Percentiles rank a stretch among this genome's conserved stretches.
These are phyloP conservation scores for Neocloeon triangulifer DNA, from an alignment of 1,140 invertebrate genomes.

Conservation along the genomic window DNA sequence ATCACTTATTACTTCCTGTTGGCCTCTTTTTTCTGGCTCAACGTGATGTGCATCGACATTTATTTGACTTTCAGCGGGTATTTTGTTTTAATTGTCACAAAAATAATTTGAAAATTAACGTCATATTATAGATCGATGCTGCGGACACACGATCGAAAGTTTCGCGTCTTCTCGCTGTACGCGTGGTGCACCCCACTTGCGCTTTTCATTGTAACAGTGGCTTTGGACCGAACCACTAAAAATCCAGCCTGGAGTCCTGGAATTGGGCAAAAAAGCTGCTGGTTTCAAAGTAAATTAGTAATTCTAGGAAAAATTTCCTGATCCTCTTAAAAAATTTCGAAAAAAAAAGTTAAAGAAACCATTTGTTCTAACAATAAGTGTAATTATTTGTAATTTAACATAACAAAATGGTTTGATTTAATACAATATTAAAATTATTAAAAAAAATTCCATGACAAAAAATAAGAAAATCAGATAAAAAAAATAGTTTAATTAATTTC, in stretches of 20 bases:
- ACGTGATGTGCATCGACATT: constrained; percentile 42
- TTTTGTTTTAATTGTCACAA: no score
- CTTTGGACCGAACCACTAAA: constrained; percentile 8
- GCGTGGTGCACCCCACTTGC: constrained; percentile 40
- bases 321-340: no score
- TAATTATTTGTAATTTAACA: no score
- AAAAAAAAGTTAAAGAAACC: no score
- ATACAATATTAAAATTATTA: no score
- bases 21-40: constrained; percentile 45
- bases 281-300: constrained; percentile 31
- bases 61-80: constrained; percentile 35
- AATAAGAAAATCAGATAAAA: no score
- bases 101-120: constrained; percentile 12
- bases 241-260: constrained; percentile 23
- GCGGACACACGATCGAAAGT: constrained; percentile 16
- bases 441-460: no score
- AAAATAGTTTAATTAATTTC: no score
- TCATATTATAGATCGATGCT: neutral
- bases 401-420: no score
- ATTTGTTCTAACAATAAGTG: no score
- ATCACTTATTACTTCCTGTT: constrained; percentile 21
- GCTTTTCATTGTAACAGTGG: constrained; percentile 22
- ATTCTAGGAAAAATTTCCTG: no score
- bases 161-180: constrained; percentile 39
- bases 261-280: constrained; percentile 25